phyloP scores from a whole-genome alignment of 1,140 invertebrate genomes.

The Battus philenor region DNA sequence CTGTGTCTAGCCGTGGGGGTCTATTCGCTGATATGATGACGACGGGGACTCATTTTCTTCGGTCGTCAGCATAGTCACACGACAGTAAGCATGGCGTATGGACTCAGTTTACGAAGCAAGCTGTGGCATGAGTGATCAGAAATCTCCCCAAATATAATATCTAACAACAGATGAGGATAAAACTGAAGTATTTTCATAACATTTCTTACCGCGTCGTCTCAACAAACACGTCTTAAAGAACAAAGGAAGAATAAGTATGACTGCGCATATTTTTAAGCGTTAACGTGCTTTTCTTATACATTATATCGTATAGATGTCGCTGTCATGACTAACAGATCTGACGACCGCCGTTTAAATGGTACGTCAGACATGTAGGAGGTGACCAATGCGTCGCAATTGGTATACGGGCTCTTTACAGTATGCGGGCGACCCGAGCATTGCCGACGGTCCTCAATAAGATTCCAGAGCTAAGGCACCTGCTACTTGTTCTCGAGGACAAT shows the following conservation, averaged over 20 bases:
- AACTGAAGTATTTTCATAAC: no score
- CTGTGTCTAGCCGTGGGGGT: no score
- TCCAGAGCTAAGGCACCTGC: slow-evolving; percentile 34
- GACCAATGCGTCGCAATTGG: slow-evolving; percentile 38
- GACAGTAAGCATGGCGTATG: no score
- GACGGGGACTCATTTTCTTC: no score
- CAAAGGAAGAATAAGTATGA: slow-evolving; percentile 14
- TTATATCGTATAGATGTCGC: neutral
- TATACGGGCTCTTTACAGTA: slow-evolving; percentile 44
- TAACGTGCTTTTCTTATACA: slow-evolving; percentile 1
- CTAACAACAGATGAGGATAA: no score
- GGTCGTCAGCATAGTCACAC: no score
- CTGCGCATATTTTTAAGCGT: slow-evolving; percentile 7
- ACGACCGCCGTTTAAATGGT: neutral
- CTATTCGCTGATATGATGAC: no score
- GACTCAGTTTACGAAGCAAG: no score
- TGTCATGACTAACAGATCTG: neutral
- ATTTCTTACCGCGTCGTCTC: no score
- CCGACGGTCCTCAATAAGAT: slow-evolving; percentile 21
- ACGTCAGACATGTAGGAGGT: slow-evolving; percentile 26
- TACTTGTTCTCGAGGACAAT: slow-evolving; percentile 20
- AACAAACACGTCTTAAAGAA: no score
- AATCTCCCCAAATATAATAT: no score
- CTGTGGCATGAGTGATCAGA: no score
- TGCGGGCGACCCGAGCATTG: slow-evolving; percentile 37